phyloP scores from a whole-genome alignment of 2,113 vertebrate species.

The Murina feae region DNA sequence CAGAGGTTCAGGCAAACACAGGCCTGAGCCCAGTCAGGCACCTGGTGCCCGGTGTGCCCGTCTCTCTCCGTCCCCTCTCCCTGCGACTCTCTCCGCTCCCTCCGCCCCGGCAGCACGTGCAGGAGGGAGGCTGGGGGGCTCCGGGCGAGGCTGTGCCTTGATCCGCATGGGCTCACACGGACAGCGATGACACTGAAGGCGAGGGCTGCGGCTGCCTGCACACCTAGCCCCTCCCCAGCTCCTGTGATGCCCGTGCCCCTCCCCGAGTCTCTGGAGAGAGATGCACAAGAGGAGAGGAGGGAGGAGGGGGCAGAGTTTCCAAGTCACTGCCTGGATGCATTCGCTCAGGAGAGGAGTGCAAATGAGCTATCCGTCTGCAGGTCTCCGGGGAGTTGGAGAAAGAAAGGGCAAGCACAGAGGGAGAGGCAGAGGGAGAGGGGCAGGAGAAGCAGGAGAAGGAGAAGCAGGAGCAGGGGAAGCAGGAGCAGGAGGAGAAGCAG shows the following conservation, averaged over 20 bases:
- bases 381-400: background rate
- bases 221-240: background rate
- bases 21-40: constrained; percentile 71
- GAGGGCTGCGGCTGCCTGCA: background rate
- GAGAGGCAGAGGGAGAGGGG: background rate
- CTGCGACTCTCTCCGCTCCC: background rate
- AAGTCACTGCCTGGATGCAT: constrained; percentile 24
- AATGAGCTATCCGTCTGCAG: background rate
- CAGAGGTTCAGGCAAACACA: constrained; percentile 81
- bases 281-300: background rate
- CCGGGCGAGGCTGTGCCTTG: constrained; percentile 26
- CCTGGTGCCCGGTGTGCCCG: constrained; percentile 49
- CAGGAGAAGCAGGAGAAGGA: no score
- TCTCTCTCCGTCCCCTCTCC: constrained; percentile 17
- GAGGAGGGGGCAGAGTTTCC: background rate
- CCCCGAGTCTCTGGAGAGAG: background rate
- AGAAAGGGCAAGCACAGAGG: background rate
- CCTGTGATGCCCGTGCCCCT: background rate
- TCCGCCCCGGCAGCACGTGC: background rate
- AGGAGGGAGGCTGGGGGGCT: background rate
- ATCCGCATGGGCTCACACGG: constrained; percentile 45
- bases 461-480: no score
- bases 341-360: constrained; percentile 34
- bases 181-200: constrained; percentile 58
- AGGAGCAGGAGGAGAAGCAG: no score